Evolutionary conservation across 2,797 vertebrate genomes (phyloP).

Genomic region (Hydrophis major): DNA sequence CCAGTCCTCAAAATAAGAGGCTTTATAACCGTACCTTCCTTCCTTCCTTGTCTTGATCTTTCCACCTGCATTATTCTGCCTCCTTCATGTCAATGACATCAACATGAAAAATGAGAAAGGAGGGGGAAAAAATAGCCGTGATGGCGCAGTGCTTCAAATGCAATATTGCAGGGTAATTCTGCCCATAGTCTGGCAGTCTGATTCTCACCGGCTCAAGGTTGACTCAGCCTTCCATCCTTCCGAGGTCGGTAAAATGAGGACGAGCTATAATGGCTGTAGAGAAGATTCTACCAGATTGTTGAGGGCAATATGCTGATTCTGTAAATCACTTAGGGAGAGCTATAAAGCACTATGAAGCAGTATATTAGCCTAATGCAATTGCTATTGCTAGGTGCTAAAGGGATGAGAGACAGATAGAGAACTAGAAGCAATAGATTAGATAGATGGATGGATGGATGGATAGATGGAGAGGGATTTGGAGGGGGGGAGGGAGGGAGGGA

Average conservation of each 20-base stretch:
- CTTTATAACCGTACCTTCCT: constrained; percentile 57
- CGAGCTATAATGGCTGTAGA: no score
- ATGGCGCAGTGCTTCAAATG: neutral
- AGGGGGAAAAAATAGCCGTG: neutral
- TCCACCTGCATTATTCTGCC: constrained; percentile 60
- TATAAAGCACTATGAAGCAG: neutral
- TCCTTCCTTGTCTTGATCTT: constrained; percentile 49
- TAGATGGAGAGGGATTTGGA: no score
- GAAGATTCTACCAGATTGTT: neutral
- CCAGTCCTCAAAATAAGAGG: constrained; percentile 48
- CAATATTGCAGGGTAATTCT: neutral
- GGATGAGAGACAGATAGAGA: no score
- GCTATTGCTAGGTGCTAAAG: neutral
- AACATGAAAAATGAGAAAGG: constrained; percentile 58
- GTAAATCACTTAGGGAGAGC: neutral
- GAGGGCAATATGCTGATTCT: neutral
- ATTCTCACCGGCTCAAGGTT: neutral
- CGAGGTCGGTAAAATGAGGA: neutral
- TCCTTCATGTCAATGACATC: constrained; percentile 61
- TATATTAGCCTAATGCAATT: neutral
- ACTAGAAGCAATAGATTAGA: no score
- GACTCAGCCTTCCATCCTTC: neutral
- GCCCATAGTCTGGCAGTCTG: neutral
- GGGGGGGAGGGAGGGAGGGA: no score
- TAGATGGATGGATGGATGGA: no score